These are phyloP conservation scores for Gobionotothen gibberifrons DNA, from an alignment of 2,797 vertebrate genomes.

Conservation along the genomic window DNA sequence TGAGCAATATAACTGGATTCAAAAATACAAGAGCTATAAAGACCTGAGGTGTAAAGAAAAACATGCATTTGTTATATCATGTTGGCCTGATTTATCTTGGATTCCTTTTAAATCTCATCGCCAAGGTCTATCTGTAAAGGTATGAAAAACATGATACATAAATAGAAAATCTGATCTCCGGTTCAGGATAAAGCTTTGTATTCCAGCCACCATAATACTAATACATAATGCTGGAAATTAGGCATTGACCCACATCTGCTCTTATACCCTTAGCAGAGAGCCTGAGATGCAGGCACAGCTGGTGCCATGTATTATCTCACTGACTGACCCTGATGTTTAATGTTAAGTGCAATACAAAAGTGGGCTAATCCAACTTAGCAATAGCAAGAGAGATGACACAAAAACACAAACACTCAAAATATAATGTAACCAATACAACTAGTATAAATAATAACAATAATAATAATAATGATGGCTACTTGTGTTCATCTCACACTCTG, in stretches of 20 bases:
- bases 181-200: conserved; percentile 65
- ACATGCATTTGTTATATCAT: background rate
- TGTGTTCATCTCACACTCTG: conserved; percentile 5
- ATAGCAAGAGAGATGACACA: conserved; percentile 13
- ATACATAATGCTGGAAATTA: conserved; percentile 52
- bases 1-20: background rate
- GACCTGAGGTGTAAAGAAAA: background rate
- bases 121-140: conserved; percentile 31
- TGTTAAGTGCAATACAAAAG: conserved; percentile 59
- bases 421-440: too few species aligned
- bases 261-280: conserved; percentile 67
- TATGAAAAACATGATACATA: conserved; percentile 53
- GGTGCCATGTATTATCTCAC: conserved; percentile 74
- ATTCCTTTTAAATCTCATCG: conserved; percentile 34
- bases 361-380: conserved; percentile 25
- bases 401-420: background rate
- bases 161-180: conserved; percentile 53
- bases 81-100: conserved; percentile 5
- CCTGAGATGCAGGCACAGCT: conserved; percentile 79
- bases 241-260: conserved; percentile 77
- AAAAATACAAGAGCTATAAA: background rate
- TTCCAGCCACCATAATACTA: conserved; percentile 59
- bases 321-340: conserved; percentile 63
- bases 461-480: conserved; percentile 1
- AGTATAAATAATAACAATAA: background rate